Evolutionary conservation across 2,888 invertebrate species (phyloP), one percentile per base, ranked within the genome.

Genomic region (Dromius quadrimaculatus): DNA sequence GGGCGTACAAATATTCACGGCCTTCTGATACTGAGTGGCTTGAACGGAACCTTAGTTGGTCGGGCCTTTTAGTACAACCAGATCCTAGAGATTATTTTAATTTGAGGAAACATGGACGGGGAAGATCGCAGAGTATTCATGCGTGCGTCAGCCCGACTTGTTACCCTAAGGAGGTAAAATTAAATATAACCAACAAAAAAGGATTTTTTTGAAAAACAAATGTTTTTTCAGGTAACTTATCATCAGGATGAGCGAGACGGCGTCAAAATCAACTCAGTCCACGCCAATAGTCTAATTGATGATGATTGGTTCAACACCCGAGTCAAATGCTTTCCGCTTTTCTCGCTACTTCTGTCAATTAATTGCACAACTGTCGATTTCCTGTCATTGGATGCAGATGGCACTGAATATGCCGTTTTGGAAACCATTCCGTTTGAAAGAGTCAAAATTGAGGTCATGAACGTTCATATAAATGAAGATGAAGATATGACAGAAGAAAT

Each of bases 301-400:
- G 83, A 86, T 76, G 85, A 85, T 71, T 85, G 85, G 83, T 89
- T 90, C 81, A 85, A 87, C 59, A 90, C 92, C 32, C 87, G 92
- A 76, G 90, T 94, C 73, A 91, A 92, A 79, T 94, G 94, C 83
- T 92, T 94, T 80, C 94, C 94, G 68, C 85, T 95, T 72, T 92
- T 90, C 80, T 93, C 94, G 1, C 85, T 94, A 73, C 85, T 94
- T 80, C 82, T 92, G 76, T 94, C 94, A 50, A 91, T 90, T 73
- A 90, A 91, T 78, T 87, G 89, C 54, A 86, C 90, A 5, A 84
- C 83, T 36, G 86, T 93, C 19, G 88, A 91, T 82, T 89, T 90
- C 79, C 84, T 93, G 75, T 88, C 90, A 78, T 84, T 94, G 72
- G 89, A 87, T 72, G 86, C 88, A 0, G 83, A 82, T 20, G 84